These are phyloP conservation scores for Ramphastos sulfuratus DNA, from an alignment of 2,113 vertebrate genomes.

Conservation along the genomic window DNA sequence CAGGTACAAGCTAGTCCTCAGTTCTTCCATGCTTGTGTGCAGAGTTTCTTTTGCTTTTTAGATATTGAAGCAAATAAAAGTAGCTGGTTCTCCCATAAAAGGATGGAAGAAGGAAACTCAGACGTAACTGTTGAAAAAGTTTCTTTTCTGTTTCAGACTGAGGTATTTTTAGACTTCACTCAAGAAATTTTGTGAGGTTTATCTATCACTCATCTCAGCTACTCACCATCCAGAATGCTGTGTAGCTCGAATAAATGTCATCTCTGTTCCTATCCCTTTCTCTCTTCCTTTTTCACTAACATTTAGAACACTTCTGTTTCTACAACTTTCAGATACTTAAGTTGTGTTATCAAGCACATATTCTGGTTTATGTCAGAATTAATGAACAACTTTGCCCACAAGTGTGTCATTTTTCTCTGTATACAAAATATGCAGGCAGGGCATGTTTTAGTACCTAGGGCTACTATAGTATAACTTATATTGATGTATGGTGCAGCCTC, in stretches of 20 bases:
- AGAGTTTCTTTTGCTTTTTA: background rate
- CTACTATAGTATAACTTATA: constrained; percentile 16
- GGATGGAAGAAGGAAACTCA: background rate
- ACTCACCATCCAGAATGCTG: background rate
- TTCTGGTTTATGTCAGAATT: constrained; percentile 36
- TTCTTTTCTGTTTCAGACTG: background rate
- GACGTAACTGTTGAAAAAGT: background rate
- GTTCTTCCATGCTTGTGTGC: background rate
- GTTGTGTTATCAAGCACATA: background rate
- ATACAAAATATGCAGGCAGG: constrained; percentile 8
- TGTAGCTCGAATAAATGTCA: background rate
- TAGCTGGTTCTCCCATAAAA: background rate
- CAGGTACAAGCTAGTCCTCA: background rate
- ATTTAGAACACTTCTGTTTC: background rate
- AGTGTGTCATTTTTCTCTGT: constrained; percentile 30
- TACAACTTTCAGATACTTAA: constrained; percentile 3
- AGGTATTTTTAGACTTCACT: background rate
- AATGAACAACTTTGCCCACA: background rate
- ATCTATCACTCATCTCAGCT: background rate
- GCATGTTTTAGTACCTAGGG: constrained; percentile 1
- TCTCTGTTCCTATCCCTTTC: background rate
- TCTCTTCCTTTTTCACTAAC: background rate
- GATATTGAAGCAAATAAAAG: background rate
- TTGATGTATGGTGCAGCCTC: constrained; percentile 1
- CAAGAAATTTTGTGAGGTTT: background rate